These are phyloP conservation scores for Semaprochilodus insignis DNA, from an alignment of 2,797 vertebrate species.

Conservation along the genomic window DNA sequence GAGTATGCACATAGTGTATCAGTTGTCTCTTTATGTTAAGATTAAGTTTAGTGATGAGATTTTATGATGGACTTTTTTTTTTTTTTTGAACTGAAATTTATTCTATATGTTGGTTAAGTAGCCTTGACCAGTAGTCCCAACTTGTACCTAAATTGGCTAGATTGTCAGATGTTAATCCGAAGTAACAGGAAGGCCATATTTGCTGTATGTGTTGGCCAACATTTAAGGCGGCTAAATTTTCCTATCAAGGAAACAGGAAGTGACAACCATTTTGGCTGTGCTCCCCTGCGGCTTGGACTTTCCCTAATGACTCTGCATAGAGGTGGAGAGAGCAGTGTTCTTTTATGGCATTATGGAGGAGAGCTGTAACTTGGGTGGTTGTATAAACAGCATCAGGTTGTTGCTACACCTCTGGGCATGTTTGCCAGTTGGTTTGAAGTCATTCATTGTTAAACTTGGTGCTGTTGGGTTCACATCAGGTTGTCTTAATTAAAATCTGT, in stretches of 20 bases:
- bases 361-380: slow-evolving; percentile 19
- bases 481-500: background rate
- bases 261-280: slow-evolving; percentile 55
- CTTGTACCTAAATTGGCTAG: background rate
- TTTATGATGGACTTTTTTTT: background rate
- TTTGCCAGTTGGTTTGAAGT: background rate
- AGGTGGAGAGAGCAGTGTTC: slow-evolving; percentile 6
- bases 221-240: slow-evolving; percentile 65
- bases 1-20: background rate
- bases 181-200: slow-evolving; percentile 57
- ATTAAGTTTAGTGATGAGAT: background rate
- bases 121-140: no score
- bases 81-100: background rate
- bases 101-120: background rate
- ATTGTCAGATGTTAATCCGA: background rate
- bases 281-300: slow-evolving; percentile 58
- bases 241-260: slow-evolving; percentile 50
- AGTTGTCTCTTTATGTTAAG: background rate
- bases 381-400: background rate
- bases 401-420: background rate
- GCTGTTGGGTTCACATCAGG: background rate
- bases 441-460: background rate
- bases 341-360: slow-evolving; percentile 59
- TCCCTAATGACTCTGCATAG: slow-evolving; percentile 45
- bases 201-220: slow-evolving; percentile 56